Evolutionary conservation across 2,888 invertebrate species (phyloP), one percentile per base, ranked within the genome.

Genomic region (Sinelater perroti): DNA sequence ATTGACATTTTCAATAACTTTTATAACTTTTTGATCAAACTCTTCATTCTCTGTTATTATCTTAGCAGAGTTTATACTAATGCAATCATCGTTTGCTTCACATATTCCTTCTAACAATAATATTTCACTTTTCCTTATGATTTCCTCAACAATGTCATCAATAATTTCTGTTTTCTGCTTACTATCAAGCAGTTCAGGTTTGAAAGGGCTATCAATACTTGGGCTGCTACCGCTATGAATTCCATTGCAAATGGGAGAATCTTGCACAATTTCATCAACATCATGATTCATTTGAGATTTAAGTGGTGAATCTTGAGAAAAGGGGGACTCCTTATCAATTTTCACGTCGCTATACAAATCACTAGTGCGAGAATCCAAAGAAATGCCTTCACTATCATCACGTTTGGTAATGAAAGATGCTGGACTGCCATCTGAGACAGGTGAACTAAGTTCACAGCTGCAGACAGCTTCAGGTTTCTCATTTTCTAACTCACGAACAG

Each of bases 271-370:
- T 42, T 63, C 63, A 5, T 53, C 62, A 5, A 66, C 65, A 42
- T 70, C 71, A 51, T 73, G 74, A 11, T 67, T 65, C 10, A 71
- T 67, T 40, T 73, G 74, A 21, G 72, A 73, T 51, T 76, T 80
- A 70, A 72, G 67, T 11, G 76, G 75, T 1, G 77, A 77, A 63
- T 78, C 79, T 71, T 81, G 81, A 5, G 78, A 77, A 61, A 81
- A 83, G 51, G 81, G 82, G 72, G 84, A 85, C 67, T 83, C 82
- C 74, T 87, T 87, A 67, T 85, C 85, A 63, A 76, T 71, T 67
- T 78, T 78, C 35, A 85, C 83, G 74, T 87, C 85, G 80, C 86
- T 87, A 71, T 85, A 87, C 56, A 82, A 71, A 61, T 83, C 83
- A 70, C 82, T 83, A 55, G 81, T 74, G 71, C 81, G 74, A 7